Evolutionary conservation across 2,888 invertebrate genomes (phyloP).

Genomic region (Brassicogethes aeneus): DNA sequence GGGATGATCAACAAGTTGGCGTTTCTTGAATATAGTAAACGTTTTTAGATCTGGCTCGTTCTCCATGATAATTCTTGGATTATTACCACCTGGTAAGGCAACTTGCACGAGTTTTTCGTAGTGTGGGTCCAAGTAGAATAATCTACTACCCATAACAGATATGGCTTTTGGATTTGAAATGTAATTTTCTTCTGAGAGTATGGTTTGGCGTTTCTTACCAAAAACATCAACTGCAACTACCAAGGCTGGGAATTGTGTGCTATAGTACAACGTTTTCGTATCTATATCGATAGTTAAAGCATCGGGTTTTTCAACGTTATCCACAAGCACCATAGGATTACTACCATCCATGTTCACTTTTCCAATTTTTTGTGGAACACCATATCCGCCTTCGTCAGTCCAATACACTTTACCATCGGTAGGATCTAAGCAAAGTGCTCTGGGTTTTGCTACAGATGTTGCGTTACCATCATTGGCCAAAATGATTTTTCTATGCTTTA

Average conservation of each 20-base stretch:
- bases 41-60: constrained; percentile 84
- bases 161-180: constrained; percentile 74
- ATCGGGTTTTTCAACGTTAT: constrained; percentile 65
- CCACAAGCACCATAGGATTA: constrained; percentile 62
- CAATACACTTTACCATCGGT: constrained; percentile 92
- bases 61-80: constrained; percentile 65
- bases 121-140: constrained; percentile 81
- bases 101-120: constrained; percentile 85
- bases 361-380: constrained; percentile 81
- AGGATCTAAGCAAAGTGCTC: constrained; percentile 82
- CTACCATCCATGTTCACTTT: constrained; percentile 92
- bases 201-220: constrained; percentile 58
- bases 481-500: constrained; percentile 74
- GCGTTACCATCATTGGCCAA: constrained; percentile 82
- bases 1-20: constrained; percentile 72
- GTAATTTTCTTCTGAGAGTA: constrained; percentile 60
- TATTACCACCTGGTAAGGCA: constrained; percentile 71
- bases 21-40: constrained; percentile 80
- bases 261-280: constrained; percentile 80
- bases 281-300: constrained; percentile 80
- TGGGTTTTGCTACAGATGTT: constrained; percentile 80
- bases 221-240: constrained; percentile 64
- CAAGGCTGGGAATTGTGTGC: constrained; percentile 64
- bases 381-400: constrained; percentile 90
- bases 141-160: constrained; percentile 68